Evolutionary conservation across 2,888 invertebrate species (phyloP), one percentile per base, ranked within the genome.

Genomic region (Horisme vitalbata): DNA sequence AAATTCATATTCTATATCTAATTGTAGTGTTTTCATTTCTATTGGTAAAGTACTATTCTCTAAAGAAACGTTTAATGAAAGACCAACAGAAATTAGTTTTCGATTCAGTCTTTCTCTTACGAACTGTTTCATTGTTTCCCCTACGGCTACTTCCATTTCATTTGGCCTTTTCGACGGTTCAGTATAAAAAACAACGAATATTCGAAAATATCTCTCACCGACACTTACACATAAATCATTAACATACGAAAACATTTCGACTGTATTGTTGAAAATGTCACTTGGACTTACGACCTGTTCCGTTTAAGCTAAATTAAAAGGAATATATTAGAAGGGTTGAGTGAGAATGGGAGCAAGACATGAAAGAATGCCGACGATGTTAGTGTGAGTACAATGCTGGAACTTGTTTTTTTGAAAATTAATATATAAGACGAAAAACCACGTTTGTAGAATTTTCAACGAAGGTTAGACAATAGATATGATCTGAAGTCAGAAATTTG

Each of bases 161-260:
- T n/a, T n/a, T n/a, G n/a, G n/a, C n/a, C 61, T 64, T 71, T 75
- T 69, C 71, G 78, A 82, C 79, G 68, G 69, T 58, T 63, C 66
- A 64, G 64, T 75, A 75, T 77, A 75, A 80, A 81, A 77, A 83
- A 77, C 67, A 74, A 71, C 70, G 67, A 66, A 66, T 74, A 76
- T 70, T 76, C 79, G 70, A 75, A 81, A 83, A 84, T 74, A 70
- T 60, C 70, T 73, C 61, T 60, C 72, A 69, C 74, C 77, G 78
- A 79, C 75, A 73, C 80, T 83, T 59, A 80, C 76, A 80, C 88
- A 88, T 89, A 89, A 88, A 88, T 89, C 89, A 89, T 88, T 84
- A 82, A 73, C 81, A 87, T 84, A 87, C 83, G 83, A 88, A 88
- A 89, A 89, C 88, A 87, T 88, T 87, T 85, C 83, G 79, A 79